phyloP scores from a whole-genome alignment of 2,797 vertebrate genomes.

The Phoebastria nigripes region DNA sequence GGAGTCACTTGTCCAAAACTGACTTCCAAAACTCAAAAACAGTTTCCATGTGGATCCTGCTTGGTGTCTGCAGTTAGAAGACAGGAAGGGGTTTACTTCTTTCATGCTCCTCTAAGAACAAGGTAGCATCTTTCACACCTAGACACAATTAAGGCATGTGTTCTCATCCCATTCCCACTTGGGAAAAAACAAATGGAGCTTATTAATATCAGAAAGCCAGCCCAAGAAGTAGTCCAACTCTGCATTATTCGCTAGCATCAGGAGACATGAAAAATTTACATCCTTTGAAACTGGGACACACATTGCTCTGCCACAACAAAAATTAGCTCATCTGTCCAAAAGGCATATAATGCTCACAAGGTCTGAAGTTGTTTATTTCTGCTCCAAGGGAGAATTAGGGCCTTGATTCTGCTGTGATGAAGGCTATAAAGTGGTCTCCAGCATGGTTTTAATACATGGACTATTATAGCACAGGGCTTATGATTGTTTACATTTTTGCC shows the following conservation, averaged over 20 bases:
- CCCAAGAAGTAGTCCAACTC: not conserved
- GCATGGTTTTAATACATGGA: not conserved
- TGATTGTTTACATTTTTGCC: slow-evolving; percentile 13
- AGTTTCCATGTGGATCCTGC: not conserved
- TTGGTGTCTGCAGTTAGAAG: not conserved
- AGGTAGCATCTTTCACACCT: not conserved
- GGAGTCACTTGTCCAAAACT: not conserved
- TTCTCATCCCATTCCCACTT: not conserved
- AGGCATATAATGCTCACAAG: slow-evolving; percentile 14
- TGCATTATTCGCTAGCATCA: not conserved
- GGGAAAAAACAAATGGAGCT: not conserved
- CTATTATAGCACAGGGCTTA: not conserved
- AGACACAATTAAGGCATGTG: not conserved
- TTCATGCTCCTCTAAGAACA: not conserved
- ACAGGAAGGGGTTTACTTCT: not conserved
- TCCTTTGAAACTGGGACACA: slow-evolving; percentile 14
- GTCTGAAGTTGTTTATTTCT: slow-evolving; percentile 35
- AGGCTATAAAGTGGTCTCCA: slow-evolving; percentile 19
- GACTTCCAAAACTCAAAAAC: not conserved
- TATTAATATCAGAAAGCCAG: slow-evolving; percentile 16
- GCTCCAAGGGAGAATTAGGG: slow-evolving; percentile 2
- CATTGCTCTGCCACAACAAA: slow-evolving; percentile 22
- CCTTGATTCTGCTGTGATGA: not conserved
- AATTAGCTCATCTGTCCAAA: slow-evolving; percentile 45
- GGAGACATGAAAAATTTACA: slow-evolving; percentile 17